A percentile compares a stretch with the other conserved stretches of the same genome.
Evolutionary conservation across 2,888 invertebrate genomes (phyloP).

Genomic region (Bimastos eiseni): DNA sequence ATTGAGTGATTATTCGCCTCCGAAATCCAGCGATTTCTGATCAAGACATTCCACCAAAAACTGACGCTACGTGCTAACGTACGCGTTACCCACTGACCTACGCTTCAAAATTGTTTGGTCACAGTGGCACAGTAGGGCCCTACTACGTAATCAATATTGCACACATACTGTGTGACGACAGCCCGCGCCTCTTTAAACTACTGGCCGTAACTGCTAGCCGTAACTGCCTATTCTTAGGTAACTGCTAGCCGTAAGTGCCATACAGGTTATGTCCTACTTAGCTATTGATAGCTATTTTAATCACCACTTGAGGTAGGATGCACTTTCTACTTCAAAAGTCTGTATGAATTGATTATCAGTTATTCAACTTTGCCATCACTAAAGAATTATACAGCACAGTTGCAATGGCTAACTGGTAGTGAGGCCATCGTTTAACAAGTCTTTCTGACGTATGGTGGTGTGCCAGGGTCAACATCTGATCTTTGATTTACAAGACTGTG

Average conservation of each 20-base stretch:
- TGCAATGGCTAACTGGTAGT: background rate
- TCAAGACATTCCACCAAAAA: background rate
- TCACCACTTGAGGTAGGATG: background rate
- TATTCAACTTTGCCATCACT: background rate
- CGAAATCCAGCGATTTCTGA: background rate
- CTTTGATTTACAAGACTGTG: background rate
- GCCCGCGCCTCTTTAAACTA: background rate
- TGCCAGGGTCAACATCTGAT: background rate
- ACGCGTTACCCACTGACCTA: background rate
- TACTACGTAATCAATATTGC: conserved; percentile 4
- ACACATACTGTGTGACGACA: conserved; percentile 3
- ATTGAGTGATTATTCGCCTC: background rate
- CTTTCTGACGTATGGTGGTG: background rate
- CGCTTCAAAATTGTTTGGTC: background rate
- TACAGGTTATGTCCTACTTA: background rate
- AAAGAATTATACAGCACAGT: background rate
- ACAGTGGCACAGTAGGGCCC: background rate
- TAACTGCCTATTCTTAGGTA: too few species aligned
- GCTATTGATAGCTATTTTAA: conserved; percentile 13
- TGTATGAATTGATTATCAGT: background rate
- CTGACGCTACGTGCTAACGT: background rate
- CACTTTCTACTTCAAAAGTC: background rate
- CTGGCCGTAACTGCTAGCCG: background rate
- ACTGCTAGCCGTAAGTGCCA: background rate
- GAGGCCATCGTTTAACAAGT: background rate